Evolutionary conservation across 2,888 invertebrate species (phyloP).

Genomic region (Dioctria rufipes): DNA sequence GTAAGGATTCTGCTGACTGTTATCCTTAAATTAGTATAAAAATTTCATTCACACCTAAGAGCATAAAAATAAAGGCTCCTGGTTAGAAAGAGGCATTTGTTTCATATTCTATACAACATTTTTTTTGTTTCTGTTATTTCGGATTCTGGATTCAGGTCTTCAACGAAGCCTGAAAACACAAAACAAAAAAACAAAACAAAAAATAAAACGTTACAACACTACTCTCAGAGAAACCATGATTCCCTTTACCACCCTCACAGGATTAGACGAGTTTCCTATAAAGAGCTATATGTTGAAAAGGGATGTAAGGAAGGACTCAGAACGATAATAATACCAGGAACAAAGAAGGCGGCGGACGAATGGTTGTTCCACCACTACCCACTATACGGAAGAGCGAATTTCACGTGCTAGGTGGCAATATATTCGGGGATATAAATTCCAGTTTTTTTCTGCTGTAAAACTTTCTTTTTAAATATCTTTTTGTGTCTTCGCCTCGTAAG

Average conservation of each 20-base stretch:
- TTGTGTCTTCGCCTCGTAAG: conserved; percentile 47
- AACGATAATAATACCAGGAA: background rate
- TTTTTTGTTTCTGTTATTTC: background rate
- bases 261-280: background rate
- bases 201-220: conserved; percentile 26
- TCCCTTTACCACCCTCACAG: background rate
- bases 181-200: background rate
- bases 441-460: conserved; percentile 31
- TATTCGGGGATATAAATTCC: conserved; percentile 51
- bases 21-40: conserved; percentile 39
- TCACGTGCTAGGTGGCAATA: conserved; percentile 51
- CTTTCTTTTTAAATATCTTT: conserved; percentile 54
- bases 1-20: conserved; percentile 2
- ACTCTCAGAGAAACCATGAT: conserved; percentile 15
- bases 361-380: background rate
- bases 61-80: background rate
- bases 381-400: conserved; percentile 45
- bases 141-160: background rate
- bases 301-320: background rate
- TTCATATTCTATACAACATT: conserved; percentile 23
- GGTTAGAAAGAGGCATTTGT: background rate
- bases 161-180: conserved; percentile 36
- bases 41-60: conserved; percentile 26
- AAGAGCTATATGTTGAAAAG: background rate
- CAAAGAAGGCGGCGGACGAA: conserved; percentile 8